Base-by-base conservation (phyloP, 2,113 vertebrate genomes). In the Aleadryas rufinucha region DNA sequence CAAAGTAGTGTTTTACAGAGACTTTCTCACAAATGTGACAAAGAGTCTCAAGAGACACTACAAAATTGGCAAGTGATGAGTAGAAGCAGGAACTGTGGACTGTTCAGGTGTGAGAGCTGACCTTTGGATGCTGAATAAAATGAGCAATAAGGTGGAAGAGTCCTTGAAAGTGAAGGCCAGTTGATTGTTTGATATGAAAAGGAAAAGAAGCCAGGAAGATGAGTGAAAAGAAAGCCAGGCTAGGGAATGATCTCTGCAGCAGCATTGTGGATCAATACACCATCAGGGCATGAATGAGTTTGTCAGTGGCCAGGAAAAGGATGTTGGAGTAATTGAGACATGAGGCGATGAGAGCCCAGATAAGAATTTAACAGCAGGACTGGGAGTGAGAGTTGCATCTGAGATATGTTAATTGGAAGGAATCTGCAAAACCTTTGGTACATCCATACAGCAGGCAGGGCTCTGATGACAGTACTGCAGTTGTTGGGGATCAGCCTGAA, bases 271-370 rank as follows among this genome's bases (percentile, higher is more conserved):
- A 95, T 96, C 92, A 41, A 95, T 95, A 96, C 57, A 78, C 69
- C 52, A 60, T 86, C 76, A 89, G 80, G 66, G 60, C 85, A 88
- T 4, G 3, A 57, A 84, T 65, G 79, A 94, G 80, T 81, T 93
- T 95, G 94, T 95, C 91, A 93, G 85, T 47, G 71, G 47, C 56
- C 39, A 65, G 85, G 72, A 90, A 92, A 86, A 95, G 45, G 63
- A 77, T 91, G 90, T 88, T 90, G 63, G 61, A 86, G 88, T 94
- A 97, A 97, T 96, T 94, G 94, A 97, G 94, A 95, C 85, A 74
- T 69, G 90, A 77, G 42, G 50, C 1, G 83, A 94, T 90, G 79
- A 86, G 59, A 88, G 68, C 61, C 82, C 33, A 80, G 92, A 93
- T 94, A 95, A 96, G 95, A 70, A 80, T 88, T 50, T 80, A 84